phyloP scores from a whole-genome alignment of 2,888 invertebrate species.

The Seladonia tumulorum region DNA sequence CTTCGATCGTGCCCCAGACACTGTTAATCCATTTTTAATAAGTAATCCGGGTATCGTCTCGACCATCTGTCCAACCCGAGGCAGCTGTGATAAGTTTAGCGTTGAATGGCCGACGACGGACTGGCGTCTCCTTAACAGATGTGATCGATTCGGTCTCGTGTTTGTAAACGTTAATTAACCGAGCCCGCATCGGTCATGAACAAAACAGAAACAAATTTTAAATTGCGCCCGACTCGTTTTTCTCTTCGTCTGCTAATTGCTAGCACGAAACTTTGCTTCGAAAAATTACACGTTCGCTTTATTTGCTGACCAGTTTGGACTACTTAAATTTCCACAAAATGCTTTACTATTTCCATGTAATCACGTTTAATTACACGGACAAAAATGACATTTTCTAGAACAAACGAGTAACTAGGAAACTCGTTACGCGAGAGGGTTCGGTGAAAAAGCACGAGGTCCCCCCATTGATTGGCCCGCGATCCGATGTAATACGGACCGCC shows the following conservation, averaged over 20 bases:
- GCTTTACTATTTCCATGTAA: not conserved
- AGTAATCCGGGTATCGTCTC: constrained; percentile 57
- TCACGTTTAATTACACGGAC: not conserved
- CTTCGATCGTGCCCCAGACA: constrained; percentile 35
- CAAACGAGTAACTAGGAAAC: not conserved
- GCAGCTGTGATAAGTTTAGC: constrained; percentile 53
- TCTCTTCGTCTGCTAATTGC: too few relatives aligned
- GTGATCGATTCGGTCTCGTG: constrained; percentile 19
- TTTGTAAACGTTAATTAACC: constrained; percentile 26
- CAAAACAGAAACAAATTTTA: not conserved
- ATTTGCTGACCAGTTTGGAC: not conserved
- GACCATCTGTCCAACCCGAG: constrained; percentile 34
- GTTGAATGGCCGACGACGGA: constrained; percentile 57
- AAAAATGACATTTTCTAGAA: not conserved
- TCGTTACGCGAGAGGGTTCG: not conserved
- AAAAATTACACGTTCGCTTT: not conserved
- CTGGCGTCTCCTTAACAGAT: constrained; percentile 19
- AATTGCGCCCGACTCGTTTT: too few relatives aligned
- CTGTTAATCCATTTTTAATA: constrained; percentile 59
- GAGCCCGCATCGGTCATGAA: not conserved
- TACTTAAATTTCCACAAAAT: not conserved
- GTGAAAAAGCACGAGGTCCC: not conserved
- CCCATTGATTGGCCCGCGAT: not conserved
- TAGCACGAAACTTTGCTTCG: not conserved
- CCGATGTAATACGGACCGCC: not conserved